phyloP scores from a whole-genome alignment of 2,113 vertebrate species.

The Picathartes gymnocephalus region DNA sequence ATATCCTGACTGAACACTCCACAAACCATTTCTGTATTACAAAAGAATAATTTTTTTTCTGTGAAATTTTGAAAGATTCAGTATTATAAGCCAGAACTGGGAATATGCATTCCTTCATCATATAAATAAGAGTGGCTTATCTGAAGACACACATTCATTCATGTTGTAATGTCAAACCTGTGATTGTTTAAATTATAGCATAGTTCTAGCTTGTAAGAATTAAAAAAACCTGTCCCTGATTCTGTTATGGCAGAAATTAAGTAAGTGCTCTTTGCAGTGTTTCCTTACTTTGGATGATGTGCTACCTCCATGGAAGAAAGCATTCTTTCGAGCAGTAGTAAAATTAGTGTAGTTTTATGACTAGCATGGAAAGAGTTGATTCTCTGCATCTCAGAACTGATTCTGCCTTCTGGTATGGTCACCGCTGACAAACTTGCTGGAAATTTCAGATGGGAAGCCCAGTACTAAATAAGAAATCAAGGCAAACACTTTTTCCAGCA shows the following conservation, averaged over 20 bases:
- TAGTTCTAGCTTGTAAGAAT: not conserved
- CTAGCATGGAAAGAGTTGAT: not conserved
- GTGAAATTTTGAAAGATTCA: not conserved
- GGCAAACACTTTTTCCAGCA: not conserved
- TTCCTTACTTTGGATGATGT: not conserved
- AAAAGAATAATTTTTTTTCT: not conserved
- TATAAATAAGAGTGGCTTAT: not conserved
- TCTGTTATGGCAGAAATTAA: not conserved
- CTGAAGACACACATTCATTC: not conserved
- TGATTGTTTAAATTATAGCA: not conserved
- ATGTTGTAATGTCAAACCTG: not conserved
- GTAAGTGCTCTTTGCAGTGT: not conserved
- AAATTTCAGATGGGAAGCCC: not conserved
- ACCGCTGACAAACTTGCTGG: not conserved
- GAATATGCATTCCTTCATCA: not conserved
- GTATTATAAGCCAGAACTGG: not conserved
- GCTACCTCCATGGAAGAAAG: not conserved
- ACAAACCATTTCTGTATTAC: not conserved
- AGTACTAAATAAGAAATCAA: not conserved
- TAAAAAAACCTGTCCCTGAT: not conserved
- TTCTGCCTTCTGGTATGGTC: not conserved
- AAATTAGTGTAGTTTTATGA: not conserved
- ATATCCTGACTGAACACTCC: not conserved
- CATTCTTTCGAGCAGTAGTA: fast-evolving
- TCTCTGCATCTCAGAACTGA: not conserved